Evolutionary conservation across 2,113 vertebrate species (phyloP), one percentile per base, ranked within the genome.

Genomic region (Dasyornis broadbenti): DNA sequence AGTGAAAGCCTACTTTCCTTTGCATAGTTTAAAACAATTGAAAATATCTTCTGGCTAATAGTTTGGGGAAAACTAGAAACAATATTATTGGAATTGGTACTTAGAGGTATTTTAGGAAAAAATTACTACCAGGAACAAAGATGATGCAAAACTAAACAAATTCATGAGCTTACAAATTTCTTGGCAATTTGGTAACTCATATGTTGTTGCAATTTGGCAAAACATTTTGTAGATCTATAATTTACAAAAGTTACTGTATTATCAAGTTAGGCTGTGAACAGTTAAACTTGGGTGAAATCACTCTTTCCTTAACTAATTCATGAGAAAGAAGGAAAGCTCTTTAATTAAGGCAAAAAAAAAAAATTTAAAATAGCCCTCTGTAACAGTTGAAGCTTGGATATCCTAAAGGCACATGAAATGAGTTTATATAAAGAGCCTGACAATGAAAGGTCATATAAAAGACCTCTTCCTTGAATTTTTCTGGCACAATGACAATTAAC

Each of bases 251-350:
- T 59, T 68, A 28, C 3, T 82, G 7, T 57, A 31, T 40, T 40
- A 26, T 30, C 6, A 88, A 57, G 6, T 53, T 44, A 69, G 42
- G 6, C 2, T 2, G 12, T 40, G 7, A 70, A 5, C 10, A 15
- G 40, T 77, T 63, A 53, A 49, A 61, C 3, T 44, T 52, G 5
- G 10, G 3, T 53, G 42, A 65, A 60, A 66, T 66, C 15, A 53
- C 3, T 0, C 0, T 13, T 79, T 92, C 66, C 6, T 57, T 49
- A 49, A n/a, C 9, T 14, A 70, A 10, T 31, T 42, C 0, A 24
- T 39, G 5, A 60, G 27, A 85, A 69, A n/a, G 11, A 76, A 72
- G 12, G 54, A 54, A 68, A 90, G 2, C 0, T 73, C 16, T 49
- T 47, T 42, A 63, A 71, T 1, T 2, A 60, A 61, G 11, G 11